phyloP scores from a whole-genome alignment of 92 coral and sea anemone genomes.

The Epizoanthus ramosus region DNA sequence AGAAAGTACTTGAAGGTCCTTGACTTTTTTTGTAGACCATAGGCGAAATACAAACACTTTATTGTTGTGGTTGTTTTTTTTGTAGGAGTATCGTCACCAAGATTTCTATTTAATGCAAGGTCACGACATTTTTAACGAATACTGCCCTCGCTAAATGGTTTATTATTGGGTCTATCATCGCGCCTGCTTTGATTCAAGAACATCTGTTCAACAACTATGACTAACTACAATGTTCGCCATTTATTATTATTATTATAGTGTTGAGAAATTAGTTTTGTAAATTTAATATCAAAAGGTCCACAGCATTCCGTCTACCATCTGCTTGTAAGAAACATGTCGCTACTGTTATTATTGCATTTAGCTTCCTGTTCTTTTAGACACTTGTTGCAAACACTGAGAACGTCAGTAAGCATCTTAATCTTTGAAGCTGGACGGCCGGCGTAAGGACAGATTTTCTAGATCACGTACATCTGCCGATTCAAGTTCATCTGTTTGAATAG shows the following conservation, averaged over 20 bases:
- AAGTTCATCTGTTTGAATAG: neutral
- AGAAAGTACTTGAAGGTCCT: too few relatives aligned
- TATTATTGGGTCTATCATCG: too few relatives aligned
- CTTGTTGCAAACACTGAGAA: neutral
- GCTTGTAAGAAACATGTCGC: neutral
- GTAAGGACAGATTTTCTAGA: neutral
- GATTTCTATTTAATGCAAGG: too few relatives aligned
- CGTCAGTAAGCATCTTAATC: neutral
- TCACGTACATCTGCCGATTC: neutral
- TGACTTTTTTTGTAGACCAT: too few relatives aligned
- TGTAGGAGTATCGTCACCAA: too few relatives aligned
- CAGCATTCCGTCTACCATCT: neutral
- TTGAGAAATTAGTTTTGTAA: neutral
- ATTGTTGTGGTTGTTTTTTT: too few relatives aligned
- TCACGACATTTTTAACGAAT: too few relatives aligned
- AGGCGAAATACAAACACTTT: too few relatives aligned
- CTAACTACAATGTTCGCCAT: neutral
- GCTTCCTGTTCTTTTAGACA: neutral
- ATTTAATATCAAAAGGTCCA: neutral
- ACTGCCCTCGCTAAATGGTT: too few relatives aligned
- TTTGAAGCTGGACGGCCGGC: neutral
- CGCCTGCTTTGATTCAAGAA: neutral
- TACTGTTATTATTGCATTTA: neutral
- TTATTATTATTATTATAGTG: neutral
- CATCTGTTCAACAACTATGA: conserved; percentile 4